A percentile compares a stretch with the other conserved stretches of the same genome.
phyloP scores from a whole-genome alignment of 2,113 vertebrate species.

The Anas platyrhynchos region DNA sequence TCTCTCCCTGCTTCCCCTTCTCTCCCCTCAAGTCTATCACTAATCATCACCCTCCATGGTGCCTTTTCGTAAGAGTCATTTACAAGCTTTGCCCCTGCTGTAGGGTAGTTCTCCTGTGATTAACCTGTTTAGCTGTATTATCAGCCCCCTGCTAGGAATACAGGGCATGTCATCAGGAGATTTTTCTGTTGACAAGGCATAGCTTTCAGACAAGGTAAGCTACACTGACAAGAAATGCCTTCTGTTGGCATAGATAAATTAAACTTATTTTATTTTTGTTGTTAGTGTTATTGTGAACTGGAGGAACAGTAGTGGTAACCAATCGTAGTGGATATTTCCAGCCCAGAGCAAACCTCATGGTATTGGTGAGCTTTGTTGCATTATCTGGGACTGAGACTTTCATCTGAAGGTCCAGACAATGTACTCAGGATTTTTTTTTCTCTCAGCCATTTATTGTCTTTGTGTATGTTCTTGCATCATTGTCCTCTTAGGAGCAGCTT shows the following conservation, averaged over 20 bases:
- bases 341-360: not conserved
- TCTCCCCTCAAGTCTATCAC: not conserved
- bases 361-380: rapidly evolving
- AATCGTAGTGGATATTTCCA: not conserved
- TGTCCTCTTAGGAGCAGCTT: not conserved
- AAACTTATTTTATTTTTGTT: not conserved
- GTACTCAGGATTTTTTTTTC: not conserved
- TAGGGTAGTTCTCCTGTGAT: not conserved
- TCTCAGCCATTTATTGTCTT: not conserved
- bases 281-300: not conserved
- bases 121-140: not conserved
- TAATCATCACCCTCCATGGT: not conserved
- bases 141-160: not conserved
- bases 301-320: not conserved
- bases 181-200: not conserved
- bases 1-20: not conserved
- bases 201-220: not conserved
- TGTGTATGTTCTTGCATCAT: not conserved
- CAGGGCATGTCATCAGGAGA: not conserved
- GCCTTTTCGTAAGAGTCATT: not conserved
- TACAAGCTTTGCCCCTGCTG: not conserved
- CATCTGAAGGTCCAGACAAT: not conserved
- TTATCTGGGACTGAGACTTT: not conserved
- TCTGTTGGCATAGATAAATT: not conserved
- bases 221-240: not conserved